These are phyloP conservation scores for Sebastes variabilis DNA, from an alignment of 2,797 vertebrate genomes.

Conservation along the genomic window DNA sequence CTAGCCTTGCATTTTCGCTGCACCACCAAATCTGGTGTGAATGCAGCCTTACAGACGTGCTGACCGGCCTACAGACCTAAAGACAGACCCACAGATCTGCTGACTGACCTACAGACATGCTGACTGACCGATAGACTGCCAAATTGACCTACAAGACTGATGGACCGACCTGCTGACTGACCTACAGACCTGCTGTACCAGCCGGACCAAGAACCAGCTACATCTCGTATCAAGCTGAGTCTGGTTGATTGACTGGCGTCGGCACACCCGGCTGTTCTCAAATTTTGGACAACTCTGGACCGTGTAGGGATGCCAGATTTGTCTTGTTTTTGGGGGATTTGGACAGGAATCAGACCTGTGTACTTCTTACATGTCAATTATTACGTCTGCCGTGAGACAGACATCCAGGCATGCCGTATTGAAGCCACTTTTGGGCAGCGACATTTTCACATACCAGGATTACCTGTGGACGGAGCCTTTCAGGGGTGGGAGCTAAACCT, in stretches of 20 bases:
- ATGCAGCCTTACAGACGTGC: not conserved
- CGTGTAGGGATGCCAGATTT: not conserved
- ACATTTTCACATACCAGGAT: not conserved
- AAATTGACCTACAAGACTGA: not conserved
- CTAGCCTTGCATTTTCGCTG: no score
- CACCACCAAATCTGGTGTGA: no score
- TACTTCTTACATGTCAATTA: constrained; percentile 2
- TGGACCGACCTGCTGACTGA: not conserved
- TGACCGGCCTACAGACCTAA: not conserved
- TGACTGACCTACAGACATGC: no score
- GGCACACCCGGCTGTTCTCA: not conserved
- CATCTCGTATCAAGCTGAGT: not conserved
- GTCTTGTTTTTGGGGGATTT: not conserved
- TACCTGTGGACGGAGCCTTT: constrained; percentile 11
- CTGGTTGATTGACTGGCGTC: not conserved
- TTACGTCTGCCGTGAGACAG: constrained; percentile 17
- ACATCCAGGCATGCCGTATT: not conserved
- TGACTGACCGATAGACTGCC: not conserved
- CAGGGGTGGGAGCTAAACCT: not conserved
- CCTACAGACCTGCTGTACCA: no score
- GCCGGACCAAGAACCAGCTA: not conserved
- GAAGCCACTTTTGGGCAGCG: not conserved
- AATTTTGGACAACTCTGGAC: constrained; percentile 4
- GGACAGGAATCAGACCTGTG: not conserved
- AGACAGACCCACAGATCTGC: not conserved